These are phyloP conservation scores for Caenorhabditis tropicalis DNA, from an alignment of 1,140 invertebrate species.

Conservation along the genomic window DNA sequence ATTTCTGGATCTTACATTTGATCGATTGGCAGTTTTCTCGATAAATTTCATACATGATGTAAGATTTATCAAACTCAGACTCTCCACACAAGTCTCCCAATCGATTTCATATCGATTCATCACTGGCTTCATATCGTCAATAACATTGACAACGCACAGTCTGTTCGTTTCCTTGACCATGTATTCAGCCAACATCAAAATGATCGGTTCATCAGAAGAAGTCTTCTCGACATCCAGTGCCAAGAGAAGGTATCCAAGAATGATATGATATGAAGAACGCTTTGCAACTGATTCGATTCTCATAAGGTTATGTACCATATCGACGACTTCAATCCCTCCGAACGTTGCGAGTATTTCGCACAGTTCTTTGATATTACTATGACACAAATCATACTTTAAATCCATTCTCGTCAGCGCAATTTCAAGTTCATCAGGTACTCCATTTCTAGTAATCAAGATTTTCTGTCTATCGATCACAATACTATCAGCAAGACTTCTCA, in stretches of 20 bases:
- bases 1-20: too few relatives aligned
- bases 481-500: slow-evolving; percentile 3
- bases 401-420: not conserved
- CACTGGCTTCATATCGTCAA: not conserved
- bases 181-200: slow-evolving; percentile 5
- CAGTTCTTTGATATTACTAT: not conserved
- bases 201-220: not conserved
- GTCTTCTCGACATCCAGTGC: not conserved
- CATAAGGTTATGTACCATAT: slow-evolving; percentile 27
- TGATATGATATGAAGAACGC: not conserved
- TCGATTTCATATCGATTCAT: not conserved
- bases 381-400: not conserved
- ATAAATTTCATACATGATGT: slow-evolving; percentile 27
- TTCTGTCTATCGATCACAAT: not conserved
- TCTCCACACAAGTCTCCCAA: not conserved
- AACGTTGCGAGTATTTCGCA: not conserved
- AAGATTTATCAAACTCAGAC: not conserved
- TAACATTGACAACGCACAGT: not conserved
- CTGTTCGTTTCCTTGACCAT: not conserved
- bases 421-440: not conserved
- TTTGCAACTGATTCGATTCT: not conserved
- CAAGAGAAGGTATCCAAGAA: not conserved
- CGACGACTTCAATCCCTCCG: not conserved
- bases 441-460: not conserved
- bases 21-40: not conserved